Evolutionary conservation across 2,888 invertebrate genomes (phyloP).

Genomic region (Harpalus rubripes): DNA sequence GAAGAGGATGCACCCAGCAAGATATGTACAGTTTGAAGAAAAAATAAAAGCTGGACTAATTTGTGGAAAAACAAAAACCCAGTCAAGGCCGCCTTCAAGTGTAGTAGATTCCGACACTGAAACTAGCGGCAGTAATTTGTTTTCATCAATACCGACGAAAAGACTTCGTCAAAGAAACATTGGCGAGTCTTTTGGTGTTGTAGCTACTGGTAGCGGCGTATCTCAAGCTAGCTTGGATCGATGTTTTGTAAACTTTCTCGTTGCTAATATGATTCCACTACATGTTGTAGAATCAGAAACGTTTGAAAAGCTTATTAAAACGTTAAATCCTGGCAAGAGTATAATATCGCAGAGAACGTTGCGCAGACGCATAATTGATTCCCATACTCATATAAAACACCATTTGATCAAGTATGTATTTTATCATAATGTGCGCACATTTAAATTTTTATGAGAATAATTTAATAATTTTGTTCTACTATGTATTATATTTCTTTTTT

Average conservation of each 20-base stretch:
- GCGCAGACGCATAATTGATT: constrained; percentile 22
- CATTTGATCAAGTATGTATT: not conserved
- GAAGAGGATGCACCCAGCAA: not conserved
- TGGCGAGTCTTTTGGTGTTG: constrained; percentile 69
- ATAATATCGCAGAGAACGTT: constrained; percentile 26
- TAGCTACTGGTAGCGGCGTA: constrained; percentile 70
- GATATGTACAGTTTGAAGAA: constrained; percentile 7
- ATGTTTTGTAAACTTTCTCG: constrained; percentile 69
- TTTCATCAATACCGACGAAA: not conserved
- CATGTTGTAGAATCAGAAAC: constrained; percentile 12
- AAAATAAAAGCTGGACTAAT: not conserved
- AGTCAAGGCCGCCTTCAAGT: not conserved
- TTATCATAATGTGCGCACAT: not conserved
- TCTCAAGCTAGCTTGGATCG: constrained; percentile 59
- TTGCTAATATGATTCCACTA: constrained; percentile 37
- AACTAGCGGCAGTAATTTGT: not conserved
- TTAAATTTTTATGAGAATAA: not conserved
- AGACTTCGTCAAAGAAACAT: constrained; percentile 67
- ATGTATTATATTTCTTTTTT: not conserved
- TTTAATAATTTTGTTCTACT: not conserved
- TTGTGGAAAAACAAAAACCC: not conserved
- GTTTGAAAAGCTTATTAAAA: constrained; percentile 2
- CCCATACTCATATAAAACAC: not conserved
- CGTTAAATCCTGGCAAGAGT: not conserved
- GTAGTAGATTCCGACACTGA: not conserved